Evolutionary conservation across 2,888 invertebrate species (phyloP).

Genomic region (Drymonia ruficornis): DNA sequence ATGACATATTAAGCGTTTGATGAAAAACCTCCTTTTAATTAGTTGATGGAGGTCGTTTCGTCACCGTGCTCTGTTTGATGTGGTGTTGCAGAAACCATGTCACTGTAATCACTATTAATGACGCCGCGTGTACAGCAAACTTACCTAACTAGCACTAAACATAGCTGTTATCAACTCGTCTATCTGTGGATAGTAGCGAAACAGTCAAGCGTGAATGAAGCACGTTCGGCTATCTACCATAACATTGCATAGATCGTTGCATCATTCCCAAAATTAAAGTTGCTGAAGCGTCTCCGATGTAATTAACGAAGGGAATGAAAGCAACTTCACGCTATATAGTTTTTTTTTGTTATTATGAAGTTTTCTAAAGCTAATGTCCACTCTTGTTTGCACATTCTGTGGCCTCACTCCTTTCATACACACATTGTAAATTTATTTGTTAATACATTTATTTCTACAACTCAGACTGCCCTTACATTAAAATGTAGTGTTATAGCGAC

Average conservation of each 20-base stretch:
- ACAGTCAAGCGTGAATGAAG: not conserved
- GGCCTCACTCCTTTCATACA: too few species aligned
- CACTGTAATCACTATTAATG: slow-evolving; percentile 40
- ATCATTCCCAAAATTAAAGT: not conserved
- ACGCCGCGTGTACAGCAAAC: slow-evolving; percentile 29
- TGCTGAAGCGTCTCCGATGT: not conserved
- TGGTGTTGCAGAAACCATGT: slow-evolving; percentile 39
- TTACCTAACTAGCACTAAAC: slow-evolving; percentile 14
- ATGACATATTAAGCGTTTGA: slow-evolving; percentile 32
- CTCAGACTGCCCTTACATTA: too few species aligned
- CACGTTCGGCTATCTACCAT: not conserved
- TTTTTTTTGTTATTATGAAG: too few species aligned
- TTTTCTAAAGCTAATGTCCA: too few species aligned
- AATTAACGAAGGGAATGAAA: too few species aligned
- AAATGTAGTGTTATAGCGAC: too few species aligned
- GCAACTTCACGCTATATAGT: too few species aligned
- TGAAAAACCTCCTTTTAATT: slow-evolving; percentile 44
- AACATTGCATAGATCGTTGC: not conserved
- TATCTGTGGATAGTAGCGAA: slow-evolving; percentile 4
- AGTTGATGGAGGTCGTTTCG: slow-evolving; percentile 47
- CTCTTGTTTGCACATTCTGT: too few species aligned
- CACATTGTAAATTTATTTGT: too few species aligned
- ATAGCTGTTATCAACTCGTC: not conserved
- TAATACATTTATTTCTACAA: too few species aligned
- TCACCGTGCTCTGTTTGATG: slow-evolving; percentile 40